Conservation (phyloP, 2,888 invertebrate genomes). For the Quadroppia sp. region DNA sequence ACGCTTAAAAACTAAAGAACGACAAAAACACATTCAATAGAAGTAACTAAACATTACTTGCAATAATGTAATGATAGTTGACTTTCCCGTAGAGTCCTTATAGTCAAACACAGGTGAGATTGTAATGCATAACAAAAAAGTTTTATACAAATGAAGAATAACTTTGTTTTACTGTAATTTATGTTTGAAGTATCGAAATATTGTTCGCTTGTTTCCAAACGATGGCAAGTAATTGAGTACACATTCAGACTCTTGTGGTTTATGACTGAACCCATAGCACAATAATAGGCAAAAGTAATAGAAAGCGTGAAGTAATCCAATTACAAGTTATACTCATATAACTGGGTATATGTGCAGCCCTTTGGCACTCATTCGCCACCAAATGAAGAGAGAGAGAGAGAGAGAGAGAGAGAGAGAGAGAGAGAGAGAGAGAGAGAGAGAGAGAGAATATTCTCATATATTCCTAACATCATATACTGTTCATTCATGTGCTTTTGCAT, state of each 20-base stretch:
- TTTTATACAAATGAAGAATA: not conserved
- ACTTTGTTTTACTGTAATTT: not conserved
- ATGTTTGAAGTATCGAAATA: not conserved
- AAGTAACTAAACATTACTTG: too few relatives aligned
- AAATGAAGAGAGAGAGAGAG: too few relatives aligned
- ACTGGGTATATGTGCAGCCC: not conserved
- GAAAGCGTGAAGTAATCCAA: conserved; percentile 25
- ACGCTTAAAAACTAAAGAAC: not conserved
- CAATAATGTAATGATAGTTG: too few relatives aligned
- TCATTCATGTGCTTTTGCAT: conserved; percentile 4
- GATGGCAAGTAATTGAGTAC: conserved; percentile 12
- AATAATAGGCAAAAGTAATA: conserved; percentile 25
- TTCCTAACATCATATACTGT: not conserved
- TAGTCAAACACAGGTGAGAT: not conserved
- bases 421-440: not conserved
- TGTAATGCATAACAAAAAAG: not conserved
- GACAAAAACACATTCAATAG: not conserved
- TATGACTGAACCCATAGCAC: not conserved
- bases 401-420: too few relatives aligned
- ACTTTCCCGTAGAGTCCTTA: too few relatives aligned
- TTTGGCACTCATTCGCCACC: not conserved
- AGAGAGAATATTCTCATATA: not conserved
- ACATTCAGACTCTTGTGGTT: conserved; percentile 14
- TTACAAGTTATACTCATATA: conserved; percentile 20
- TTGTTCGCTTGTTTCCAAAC: not conserved